A percentile compares a stretch with the other conserved stretches of the same genome.
Evolutionary conservation across 2,113 vertebrate genomes (phyloP).

Genomic region (Anas platyrhynchos): DNA sequence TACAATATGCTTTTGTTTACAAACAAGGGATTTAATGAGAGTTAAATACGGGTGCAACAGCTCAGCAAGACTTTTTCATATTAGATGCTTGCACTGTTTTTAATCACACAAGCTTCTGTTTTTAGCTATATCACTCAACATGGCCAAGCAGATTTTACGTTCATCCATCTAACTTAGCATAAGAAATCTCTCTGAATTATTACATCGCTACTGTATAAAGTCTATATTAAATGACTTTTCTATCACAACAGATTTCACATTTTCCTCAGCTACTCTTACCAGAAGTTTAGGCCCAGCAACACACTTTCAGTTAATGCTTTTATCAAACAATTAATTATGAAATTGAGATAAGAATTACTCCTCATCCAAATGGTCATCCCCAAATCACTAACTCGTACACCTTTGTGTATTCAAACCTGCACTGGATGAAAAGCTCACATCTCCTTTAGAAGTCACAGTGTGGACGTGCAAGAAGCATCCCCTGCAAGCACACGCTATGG

Average conservation of each 20-base stretch:
- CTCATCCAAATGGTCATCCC: neutral
- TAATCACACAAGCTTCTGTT: neutral
- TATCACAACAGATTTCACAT: neutral
- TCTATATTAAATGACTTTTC: neutral
- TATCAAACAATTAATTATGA: neutral
- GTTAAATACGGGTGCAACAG: neutral
- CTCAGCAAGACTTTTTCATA: neutral
- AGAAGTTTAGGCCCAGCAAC: neutral
- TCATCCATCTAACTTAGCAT: neutral
- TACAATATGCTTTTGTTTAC: neutral
- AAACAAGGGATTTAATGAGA: neutral
- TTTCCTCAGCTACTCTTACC: neutral
- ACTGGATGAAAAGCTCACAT: neutral
- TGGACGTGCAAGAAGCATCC: neutral
- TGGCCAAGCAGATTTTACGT: neutral
- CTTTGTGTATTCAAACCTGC: neutral
- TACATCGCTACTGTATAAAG: neutral
- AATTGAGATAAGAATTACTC: neutral
- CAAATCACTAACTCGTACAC: neutral
- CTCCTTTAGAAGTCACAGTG: neutral
- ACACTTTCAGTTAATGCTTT: neutral
- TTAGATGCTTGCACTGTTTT: neutral
- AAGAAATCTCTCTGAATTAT: neutral
- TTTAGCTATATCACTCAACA: slow-evolving; percentile 1
- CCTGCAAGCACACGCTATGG: neutral